Percentiles rank a stretch among this genome's conserved stretches.
These are phyloP conservation scores for Valencia hispanica DNA, from an alignment of 2,797 vertebrate species.

Conservation along the genomic window DNA sequence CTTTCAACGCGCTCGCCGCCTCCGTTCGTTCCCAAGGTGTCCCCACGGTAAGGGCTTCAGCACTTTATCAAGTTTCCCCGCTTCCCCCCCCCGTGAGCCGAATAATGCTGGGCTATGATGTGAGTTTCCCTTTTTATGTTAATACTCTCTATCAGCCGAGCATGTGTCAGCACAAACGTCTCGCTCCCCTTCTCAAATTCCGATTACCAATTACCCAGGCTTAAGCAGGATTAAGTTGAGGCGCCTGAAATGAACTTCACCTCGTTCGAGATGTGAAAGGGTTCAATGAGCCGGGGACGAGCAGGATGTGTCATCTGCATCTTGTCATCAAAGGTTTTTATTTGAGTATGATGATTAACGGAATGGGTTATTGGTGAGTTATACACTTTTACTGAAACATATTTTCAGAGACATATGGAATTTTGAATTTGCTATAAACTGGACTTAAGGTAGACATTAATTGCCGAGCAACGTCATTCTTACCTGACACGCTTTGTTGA, in stretches of 20 bases:
- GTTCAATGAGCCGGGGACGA: slow-evolving; percentile 57
- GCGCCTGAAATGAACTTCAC: slow-evolving; percentile 67
- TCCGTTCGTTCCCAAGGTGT: slow-evolving; percentile 50
- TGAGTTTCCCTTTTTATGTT: slow-evolving; percentile 67
- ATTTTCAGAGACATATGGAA: slow-evolving; percentile 37
- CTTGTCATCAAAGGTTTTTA: slow-evolving; percentile 40
- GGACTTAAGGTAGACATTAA: slow-evolving; percentile 52
- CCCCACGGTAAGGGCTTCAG: slow-evolving; percentile 56
- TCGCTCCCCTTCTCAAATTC: slow-evolving; percentile 47
- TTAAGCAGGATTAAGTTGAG: slow-evolving; percentile 73
- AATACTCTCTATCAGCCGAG: slow-evolving; percentile 63
- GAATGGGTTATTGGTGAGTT: slow-evolving; percentile 45
- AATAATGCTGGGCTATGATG: slow-evolving; percentile 61
- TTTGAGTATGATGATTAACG: slow-evolving; percentile 38
- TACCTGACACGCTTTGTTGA: background rate
- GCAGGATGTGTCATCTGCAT: slow-evolving; percentile 41
- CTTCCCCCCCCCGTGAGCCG: slow-evolving; percentile 32
- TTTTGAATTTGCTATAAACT: slow-evolving; percentile 50
- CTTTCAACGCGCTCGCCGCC: slow-evolving; percentile 31
- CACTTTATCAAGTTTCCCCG: slow-evolving; percentile 59
- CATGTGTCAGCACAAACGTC: slow-evolving; percentile 69
- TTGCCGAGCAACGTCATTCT: background rate
- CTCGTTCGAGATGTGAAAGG: slow-evolving; percentile 50
- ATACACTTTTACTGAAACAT: slow-evolving; percentile 38
- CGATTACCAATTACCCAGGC: slow-evolving; percentile 63